phyloP scores from a whole-genome alignment of 1,140 invertebrate species.

The Melanaphis sacchari region DNA sequence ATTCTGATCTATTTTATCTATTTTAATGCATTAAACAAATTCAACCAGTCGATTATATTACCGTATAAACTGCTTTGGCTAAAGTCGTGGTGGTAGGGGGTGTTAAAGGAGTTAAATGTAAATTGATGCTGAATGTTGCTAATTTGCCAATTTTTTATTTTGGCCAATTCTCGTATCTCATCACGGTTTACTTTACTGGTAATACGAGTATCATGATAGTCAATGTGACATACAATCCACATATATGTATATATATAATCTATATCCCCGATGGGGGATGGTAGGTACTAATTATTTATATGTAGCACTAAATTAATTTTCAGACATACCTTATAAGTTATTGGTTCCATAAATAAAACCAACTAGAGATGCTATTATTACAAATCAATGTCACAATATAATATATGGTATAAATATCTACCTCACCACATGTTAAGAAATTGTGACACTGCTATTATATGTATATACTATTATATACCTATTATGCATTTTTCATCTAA shows the following conservation, averaged over 20 bases:
- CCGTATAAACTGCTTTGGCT: neutral
- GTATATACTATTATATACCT: neutral
- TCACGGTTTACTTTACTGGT: neutral
- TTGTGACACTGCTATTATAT: neutral
- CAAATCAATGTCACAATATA: neutral
- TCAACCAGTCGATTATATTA: neutral
- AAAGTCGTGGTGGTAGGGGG: neutral
- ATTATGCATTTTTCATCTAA: neutral
- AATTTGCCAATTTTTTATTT: neutral
- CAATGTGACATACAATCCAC: neutral
- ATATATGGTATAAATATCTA: neutral
- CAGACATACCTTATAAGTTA: neutral
- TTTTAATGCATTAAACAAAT: neutral
- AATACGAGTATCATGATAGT: neutral
- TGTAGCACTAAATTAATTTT: neutral
- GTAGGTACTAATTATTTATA: neutral
- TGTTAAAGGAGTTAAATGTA: neutral
- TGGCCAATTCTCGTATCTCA: neutral
- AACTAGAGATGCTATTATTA: neutral
- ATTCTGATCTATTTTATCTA: neutral
- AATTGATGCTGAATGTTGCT: neutral
- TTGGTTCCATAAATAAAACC: neutral
- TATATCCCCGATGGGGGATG: neutral
- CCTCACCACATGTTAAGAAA: no score
- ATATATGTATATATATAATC: neutral